Evolutionary conservation across 2,113 vertebrate species (phyloP), one percentile per base, ranked within the genome.

Genomic region (Muntiacus muntjak): DNA sequence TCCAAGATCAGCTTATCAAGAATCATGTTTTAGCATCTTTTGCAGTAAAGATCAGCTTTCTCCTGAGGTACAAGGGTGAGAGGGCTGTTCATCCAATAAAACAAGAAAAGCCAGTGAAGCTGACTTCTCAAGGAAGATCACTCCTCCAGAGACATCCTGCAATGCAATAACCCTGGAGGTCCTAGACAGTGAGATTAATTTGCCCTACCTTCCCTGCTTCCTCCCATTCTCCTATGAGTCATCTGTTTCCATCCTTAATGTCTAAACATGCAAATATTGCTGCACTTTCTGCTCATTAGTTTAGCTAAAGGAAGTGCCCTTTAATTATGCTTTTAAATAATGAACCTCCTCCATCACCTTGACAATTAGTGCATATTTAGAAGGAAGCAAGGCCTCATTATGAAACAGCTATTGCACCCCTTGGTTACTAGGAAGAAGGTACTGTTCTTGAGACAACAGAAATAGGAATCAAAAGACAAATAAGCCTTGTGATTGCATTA

Each of bases 311-410:
- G 76, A 98, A 98, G 83, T 98, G 95, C 94, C 98, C 97, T 97
- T 98, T 98, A 98, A 98, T 98, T 98, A 98, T 95, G 93, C 95
- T 83, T 98, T 97, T 97, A 97, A 96, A 93, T 97, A 98, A 98
- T 98, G 97, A 98, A 96, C 95, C 92, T 98, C 94, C 96, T 98
- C 96, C 93, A 98, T 98, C 98, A 98, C 97, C 94, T 97, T 98
- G 98, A 98, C 98, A 98, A 97, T 98, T 97, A 67, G 91, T 45
- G 40, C 95, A 96, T 96, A 93, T 96, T 98, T 98, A 95, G 89
- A 89, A 95, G 89, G 55, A 95, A 95, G 91, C 90, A 83, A 95
- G 95, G 47, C 45, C 92, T 98, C 97, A 82, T 97, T 97, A 96
- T 81, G 86, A 96, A 97, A 58, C 93, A 95, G 47, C 90, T 26